Conservation (phyloP, 1,140 invertebrate genomes). For the Pentalonia nigronervosa region DNA sequence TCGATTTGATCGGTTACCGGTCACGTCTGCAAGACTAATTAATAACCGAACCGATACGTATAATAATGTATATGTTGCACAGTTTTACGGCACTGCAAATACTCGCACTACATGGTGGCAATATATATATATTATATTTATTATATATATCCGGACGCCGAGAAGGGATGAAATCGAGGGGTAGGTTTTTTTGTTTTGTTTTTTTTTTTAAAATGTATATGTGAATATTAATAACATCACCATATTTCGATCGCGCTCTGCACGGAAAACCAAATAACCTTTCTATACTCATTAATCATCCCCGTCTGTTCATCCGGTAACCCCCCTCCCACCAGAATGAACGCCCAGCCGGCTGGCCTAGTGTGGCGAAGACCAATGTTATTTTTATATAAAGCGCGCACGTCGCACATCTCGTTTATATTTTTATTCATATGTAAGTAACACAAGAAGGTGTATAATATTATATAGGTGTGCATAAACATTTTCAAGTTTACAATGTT, state of each 20-base stretch:
- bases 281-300: constrained; percentile 1
- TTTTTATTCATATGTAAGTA: not conserved
- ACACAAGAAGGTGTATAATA: too few species aligned
- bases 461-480: too few species aligned
- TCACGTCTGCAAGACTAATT: not conserved
- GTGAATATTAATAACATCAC: not conserved
- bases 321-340: too few species aligned
- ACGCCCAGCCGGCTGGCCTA: not conserved
- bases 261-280: not conserved
- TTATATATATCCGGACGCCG: not conserved
- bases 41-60: not conserved
- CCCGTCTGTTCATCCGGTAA: not conserved
- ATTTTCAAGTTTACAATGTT: too few species aligned
- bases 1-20: not conserved
- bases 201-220: not conserved
- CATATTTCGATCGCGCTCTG: not conserved
- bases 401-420: not conserved
- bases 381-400: not conserved
- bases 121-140: not conserved
- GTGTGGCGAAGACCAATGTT: not conserved
- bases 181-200: not conserved
- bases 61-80: too few species aligned
- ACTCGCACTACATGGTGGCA: not conserved
- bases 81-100: not conserved
- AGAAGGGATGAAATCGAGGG: not conserved